Base-by-base conservation (phyloP, 2,797 vertebrate species). In the Macroramphosus scolopax region DNA sequence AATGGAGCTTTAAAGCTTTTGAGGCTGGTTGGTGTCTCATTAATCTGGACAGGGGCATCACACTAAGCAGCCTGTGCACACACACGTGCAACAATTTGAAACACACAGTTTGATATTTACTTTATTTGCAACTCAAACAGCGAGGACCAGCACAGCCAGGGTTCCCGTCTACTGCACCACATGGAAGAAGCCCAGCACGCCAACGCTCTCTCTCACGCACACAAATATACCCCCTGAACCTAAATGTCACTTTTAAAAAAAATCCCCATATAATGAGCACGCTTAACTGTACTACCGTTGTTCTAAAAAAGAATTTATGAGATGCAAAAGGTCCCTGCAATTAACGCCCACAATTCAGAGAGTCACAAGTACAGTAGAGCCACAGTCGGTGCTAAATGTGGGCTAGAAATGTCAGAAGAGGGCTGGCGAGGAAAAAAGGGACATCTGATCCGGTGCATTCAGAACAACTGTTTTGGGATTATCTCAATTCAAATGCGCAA, bases 391-490 rank as follows among this genome's bases (percentile, higher is more conserved):
- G 63, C 78, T 77, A 81, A 77, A 83, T 72, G 65, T 54, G 17
- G 72, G 67, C 48, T 52, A 80, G 67, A 79, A 80, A 75, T 1
- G 17, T 60, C 68, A 69, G 73, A 80, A 84, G 59, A 28, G 45
- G 73, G 63, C 62, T 75, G 64, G 67, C 10, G 28, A 62, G 48
- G 54, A 12, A 31, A 56, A 67, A 68, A 46, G 71, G 63, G 78
- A 82, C 82, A 88, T 87, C 75, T 83, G 84, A 90, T 87, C 82
- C 40, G 38, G 28, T 68, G 75, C 73, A 75, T 72, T 79, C 66
- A 78, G 77, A 87, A 85, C 86, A 88, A 88, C 85, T 84, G 85
- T 83, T 85, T 83, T 68, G 78, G 84, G 87, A 89, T 89, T 87
- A 89, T 82, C 83, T 64, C 67, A 63, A 86, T 84, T 87, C 81